Percentiles rank a stretch among this genome's conserved stretches.
phyloP scores from a whole-genome alignment of 1,140 invertebrate genomes.

The Phortica variegata region DNA sequence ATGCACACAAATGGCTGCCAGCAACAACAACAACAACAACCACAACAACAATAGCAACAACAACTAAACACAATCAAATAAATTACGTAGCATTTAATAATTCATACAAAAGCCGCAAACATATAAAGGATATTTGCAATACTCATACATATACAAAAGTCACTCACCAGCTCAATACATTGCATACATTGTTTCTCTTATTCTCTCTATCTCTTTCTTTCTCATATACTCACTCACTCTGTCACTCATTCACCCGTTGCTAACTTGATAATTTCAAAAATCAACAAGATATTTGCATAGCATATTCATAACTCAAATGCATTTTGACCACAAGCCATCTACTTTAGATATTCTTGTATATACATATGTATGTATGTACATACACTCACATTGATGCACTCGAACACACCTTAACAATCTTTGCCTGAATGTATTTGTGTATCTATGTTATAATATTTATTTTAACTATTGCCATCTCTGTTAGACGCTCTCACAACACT shows the following conservation, averaged over 20 bases:
- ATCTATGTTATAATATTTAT: no score
- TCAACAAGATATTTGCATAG: conserved; percentile 39
- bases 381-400: conserved; percentile 15
- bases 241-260: no score
- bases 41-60: conserved; percentile 30
- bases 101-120: conserved; percentile 48
- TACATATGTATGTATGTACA: not conserved
- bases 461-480: no score
- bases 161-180: no score
- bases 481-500: conserved; percentile 35
- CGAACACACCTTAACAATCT: conserved; percentile 13
- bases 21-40: not conserved
- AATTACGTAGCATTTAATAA: conserved; percentile 54
- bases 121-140: no score
- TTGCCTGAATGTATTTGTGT: not conserved
- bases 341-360: conserved; percentile 13
- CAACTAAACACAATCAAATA: conserved; percentile 54
- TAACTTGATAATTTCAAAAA: conserved; percentile 53
- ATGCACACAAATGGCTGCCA: conserved; percentile 15
- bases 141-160: conserved; percentile 13
- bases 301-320: conserved; percentile 48
- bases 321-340: conserved; percentile 37
- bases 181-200: no score
- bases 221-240: no score
- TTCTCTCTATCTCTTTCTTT: no score